These are phyloP conservation scores for Caenorhabditis macrosperma DNA, from an alignment of 2,888 invertebrate genomes.

Conservation along the genomic window DNA sequence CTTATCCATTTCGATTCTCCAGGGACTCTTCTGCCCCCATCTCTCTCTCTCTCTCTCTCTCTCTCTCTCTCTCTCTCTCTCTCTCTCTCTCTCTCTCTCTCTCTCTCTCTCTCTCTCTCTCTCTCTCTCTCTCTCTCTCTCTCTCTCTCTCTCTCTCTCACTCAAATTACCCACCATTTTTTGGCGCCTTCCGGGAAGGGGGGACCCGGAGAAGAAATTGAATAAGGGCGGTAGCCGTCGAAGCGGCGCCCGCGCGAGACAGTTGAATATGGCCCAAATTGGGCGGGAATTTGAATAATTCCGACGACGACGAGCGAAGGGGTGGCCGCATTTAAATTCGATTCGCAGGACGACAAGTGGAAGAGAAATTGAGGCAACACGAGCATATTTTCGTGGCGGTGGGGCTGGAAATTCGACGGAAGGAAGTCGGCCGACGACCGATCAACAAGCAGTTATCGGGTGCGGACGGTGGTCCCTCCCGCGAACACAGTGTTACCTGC, in stretches of 20 bases:
- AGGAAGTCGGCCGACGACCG: conserved; percentile 1
- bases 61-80: conserved; percentile 10
- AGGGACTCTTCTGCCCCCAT: conserved; percentile 2
- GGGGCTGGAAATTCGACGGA: conserved; percentile 20
- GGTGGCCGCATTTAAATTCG: conserved; percentile 21
- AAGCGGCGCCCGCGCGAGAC: background rate
- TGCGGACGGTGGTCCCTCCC: too few species aligned
- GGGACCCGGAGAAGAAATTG: conserved; percentile 18
- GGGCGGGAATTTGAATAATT: conserved; percentile 49
- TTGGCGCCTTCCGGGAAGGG: conserved; percentile 56
- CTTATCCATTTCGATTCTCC: conserved; percentile 5
- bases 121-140: conserved; percentile 8
- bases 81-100: conserved; percentile 2
- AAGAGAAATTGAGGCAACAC: background rate
- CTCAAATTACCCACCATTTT: conserved; percentile 40
- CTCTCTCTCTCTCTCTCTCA: conserved; percentile 1
- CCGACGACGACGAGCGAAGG: background rate
- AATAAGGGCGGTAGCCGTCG: background rate
- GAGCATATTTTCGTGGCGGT: conserved; percentile 15
- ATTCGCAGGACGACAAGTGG: conserved; percentile 30
- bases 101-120: conserved; percentile 13
- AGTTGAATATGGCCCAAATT: conserved; percentile 50
- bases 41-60: conserved; percentile 6
- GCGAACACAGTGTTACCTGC: too few species aligned
- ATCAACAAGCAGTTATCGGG: conserved; percentile 35